These are phyloP conservation scores for Formica exsecta DNA, from an alignment of 1,140 invertebrate species.

Conservation along the genomic window DNA sequence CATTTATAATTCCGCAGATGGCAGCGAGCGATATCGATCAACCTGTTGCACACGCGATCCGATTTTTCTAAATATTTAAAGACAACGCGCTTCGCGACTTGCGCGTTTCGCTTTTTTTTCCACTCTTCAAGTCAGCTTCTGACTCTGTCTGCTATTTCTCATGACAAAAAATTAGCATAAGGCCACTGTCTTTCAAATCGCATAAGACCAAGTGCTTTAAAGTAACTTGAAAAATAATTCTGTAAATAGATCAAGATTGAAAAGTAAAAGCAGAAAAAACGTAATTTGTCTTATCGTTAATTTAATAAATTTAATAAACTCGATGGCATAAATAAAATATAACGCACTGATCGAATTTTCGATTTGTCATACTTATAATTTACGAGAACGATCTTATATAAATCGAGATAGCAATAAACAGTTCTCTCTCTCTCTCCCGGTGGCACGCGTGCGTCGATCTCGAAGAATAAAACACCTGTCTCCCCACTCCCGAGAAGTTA, in stretches of 20 bases:
- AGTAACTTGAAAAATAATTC: neutral
- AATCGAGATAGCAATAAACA: constrained; percentile 62
- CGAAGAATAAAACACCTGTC: constrained; percentile 79
- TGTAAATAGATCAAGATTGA: neutral
- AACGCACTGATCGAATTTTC: neutral
- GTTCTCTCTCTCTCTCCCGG: constrained; percentile 48
- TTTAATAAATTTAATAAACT: neutral
- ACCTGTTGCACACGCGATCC: constrained; percentile 66
- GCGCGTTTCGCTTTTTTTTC: neutral
- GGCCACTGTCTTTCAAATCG: neutral
- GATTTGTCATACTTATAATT: neutral
- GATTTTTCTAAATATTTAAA: constrained; percentile 72
- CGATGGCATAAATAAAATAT: neutral
- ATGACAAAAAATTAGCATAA: neutral
- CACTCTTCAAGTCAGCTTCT: neutral
- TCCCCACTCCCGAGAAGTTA: constrained; percentile 70
- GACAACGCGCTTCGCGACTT: constrained; percentile 64
- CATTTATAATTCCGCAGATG: constrained; percentile 47
- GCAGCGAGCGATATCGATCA: constrained; percentile 51
- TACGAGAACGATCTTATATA: constrained; percentile 9
- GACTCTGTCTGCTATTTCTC: neutral
- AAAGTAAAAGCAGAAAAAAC: neutral
- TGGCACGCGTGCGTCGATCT: constrained; percentile 65
- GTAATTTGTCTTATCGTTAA: neutral
- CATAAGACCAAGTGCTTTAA: neutral